A percentile compares a stretch with the other conserved stretches of the same genome.
These are phyloP conservation scores for Coboldia fuscipes DNA, from an alignment of 1,140 invertebrate species.

Conservation along the genomic window DNA sequence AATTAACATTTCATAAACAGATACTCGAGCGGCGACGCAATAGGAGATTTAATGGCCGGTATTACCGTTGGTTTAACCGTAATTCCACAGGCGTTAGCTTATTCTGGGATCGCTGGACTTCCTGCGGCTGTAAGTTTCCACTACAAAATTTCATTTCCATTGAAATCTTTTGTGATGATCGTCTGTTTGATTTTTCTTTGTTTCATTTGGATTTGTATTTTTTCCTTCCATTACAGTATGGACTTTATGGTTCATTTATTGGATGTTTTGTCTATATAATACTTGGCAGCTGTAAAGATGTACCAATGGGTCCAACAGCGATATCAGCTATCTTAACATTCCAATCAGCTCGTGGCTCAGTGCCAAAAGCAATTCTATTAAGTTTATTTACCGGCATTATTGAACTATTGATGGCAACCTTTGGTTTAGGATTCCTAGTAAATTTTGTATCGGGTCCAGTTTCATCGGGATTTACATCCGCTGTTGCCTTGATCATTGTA, in stretches of 20 bases:
- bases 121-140: slow-evolving; percentile 33
- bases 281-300: slow-evolving; percentile 76
- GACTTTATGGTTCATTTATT: slow-evolving; percentile 78
- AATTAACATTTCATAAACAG: neutral
- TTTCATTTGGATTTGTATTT: slow-evolving; percentile 1
- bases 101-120: slow-evolving; percentile 62
- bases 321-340: slow-evolving; percentile 67
- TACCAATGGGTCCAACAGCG: slow-evolving; percentile 76
- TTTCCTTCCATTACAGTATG: slow-evolving; percentile 30
- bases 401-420: slow-evolving; percentile 64
- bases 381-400: slow-evolving; percentile 64
- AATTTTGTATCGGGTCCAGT: slow-evolving; percentile 88
- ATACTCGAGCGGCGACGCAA: slow-evolving; percentile 35
- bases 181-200: neutral
- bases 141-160: slow-evolving; percentile 4
- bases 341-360: slow-evolving; percentile 46
- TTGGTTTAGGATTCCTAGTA: slow-evolving; percentile 76
- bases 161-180: neutral
- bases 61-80: slow-evolving; percentile 71
- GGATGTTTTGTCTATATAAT: slow-evolving; percentile 81
- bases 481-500: slow-evolving; percentile 77
- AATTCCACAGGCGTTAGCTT: slow-evolving; percentile 62
- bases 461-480: slow-evolving; percentile 81
- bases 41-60: slow-evolving; percentile 62
- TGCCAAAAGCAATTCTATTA: slow-evolving; percentile 57